These are phyloP conservation scores for Microcaecilia unicolor DNA, from an alignment of 2,797 vertebrate genomes.

Conservation along the genomic window DNA sequence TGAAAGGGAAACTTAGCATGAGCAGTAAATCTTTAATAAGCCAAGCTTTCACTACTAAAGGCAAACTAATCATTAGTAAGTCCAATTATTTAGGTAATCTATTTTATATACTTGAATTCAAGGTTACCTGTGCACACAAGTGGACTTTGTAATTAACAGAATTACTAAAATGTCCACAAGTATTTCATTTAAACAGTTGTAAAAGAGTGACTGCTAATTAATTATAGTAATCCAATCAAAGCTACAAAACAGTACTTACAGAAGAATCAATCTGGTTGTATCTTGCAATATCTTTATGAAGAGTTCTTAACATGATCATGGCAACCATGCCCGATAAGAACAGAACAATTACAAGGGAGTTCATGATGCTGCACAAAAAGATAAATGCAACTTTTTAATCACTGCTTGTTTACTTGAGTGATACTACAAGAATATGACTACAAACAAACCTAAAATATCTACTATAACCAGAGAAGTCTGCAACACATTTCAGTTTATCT, in stretches of 20 bases:
- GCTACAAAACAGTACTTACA: slow-evolving; percentile 31
- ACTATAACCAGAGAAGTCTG: background rate
- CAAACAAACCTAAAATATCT: too few species aligned
- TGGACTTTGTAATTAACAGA: background rate
- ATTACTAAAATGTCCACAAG: too few species aligned
- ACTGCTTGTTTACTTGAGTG: background rate
- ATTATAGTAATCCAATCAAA: background rate
- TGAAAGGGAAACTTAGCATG: too few species aligned
- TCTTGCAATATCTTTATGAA: slow-evolving; percentile 83
- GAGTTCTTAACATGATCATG: slow-evolving; percentile 80
- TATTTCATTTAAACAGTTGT: background rate
- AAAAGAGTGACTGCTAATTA: too few species aligned
- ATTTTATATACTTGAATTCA: too few species aligned
- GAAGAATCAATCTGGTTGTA: slow-evolving; percentile 76
- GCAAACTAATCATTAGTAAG: background rate
- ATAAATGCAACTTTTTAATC: slow-evolving; percentile 11
- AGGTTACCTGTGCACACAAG: too few species aligned
- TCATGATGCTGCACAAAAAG: slow-evolving; percentile 71
- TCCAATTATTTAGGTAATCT: too few species aligned
- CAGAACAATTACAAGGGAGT: slow-evolving; percentile 82
- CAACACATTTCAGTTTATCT: background rate
- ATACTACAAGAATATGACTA: too few species aligned
- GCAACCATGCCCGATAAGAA: slow-evolving; percentile 87
- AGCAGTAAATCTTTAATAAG: too few species aligned
- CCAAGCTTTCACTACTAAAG: background rate